phyloP scores from a whole-genome alignment of 2,888 invertebrate genomes.

The Coenonympha arcania region DNA sequence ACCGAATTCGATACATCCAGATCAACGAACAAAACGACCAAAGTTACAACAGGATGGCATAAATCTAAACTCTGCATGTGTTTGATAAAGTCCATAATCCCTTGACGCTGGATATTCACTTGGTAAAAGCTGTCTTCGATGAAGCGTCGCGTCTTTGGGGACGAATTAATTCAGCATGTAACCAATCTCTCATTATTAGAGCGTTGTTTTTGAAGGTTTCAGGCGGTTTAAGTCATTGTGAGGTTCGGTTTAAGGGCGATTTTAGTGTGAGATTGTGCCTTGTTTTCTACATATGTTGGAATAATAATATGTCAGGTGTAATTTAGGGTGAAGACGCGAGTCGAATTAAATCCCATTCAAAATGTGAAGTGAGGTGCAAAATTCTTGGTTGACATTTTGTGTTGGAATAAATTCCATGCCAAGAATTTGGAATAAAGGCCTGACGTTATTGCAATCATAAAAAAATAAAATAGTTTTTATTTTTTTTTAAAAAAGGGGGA shows the following conservation, averaged over 20 bases:
- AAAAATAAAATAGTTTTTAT: too few relatives aligned
- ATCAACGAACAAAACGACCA: conserved; percentile 5
- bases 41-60: too few relatives aligned
- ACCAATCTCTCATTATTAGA: conserved; percentile 38
- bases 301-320: conserved; percentile 39
- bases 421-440: too few relatives aligned
- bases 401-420: too few relatives aligned
- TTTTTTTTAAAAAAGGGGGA: too few relatives aligned
- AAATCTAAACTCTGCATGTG: not conserved
- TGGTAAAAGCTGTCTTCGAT: conserved; percentile 9
- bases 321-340: conserved; percentile 34
- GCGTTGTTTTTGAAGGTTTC: conserved; percentile 25
- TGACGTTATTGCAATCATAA: too few relatives aligned
- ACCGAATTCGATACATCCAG: conserved; percentile 12
- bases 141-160: conserved; percentile 20
- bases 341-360: conserved; percentile 37
- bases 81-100: conserved; percentile 15
- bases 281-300: conserved; percentile 27
- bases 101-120: not conserved
- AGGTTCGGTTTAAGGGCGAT: conserved; percentile 22
- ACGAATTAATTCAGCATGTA: conserved; percentile 39
- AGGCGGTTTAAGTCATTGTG: conserved; percentile 20
- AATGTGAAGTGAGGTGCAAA: conserved; percentile 32
- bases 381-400: too few relatives aligned
- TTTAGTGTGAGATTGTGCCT: conserved; percentile 23